Percentiles rank a stretch among this genome's conserved stretches.
Evolutionary conservation across 2,113 vertebrate species (phyloP).

Genomic region (Ptychochromis oligacanthus): DNA sequence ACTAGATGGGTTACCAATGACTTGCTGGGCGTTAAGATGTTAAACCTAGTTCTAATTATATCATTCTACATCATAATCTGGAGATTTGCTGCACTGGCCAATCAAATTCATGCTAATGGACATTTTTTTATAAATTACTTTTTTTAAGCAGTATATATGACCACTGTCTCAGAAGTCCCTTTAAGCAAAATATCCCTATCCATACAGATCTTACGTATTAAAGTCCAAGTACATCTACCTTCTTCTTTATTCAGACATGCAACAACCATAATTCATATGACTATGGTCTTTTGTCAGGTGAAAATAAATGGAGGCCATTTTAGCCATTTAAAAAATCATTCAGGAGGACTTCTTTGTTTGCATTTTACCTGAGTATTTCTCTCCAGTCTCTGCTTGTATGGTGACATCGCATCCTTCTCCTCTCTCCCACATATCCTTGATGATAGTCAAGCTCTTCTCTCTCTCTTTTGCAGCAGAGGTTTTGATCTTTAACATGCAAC

Average conservation of each 20-base stretch:
- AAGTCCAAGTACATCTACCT: neutral
- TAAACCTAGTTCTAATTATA: neutral
- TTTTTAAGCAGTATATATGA: neutral
- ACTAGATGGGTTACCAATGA: neutral
- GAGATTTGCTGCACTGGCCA: neutral
- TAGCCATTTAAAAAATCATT: neutral
- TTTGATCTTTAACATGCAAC: neutral
- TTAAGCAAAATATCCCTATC: neutral
- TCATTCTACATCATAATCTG: neutral
- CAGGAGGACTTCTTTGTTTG: neutral
- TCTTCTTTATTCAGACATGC: neutral
- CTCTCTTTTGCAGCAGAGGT: neutral
- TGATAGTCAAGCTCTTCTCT: conserved; percentile 11
- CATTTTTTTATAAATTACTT: neutral
- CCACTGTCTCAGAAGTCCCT: neutral
- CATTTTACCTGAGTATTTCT: conserved; percentile 11
- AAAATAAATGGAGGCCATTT: neutral
- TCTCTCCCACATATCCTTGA: conserved; percentile 30
- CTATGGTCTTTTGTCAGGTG: neutral
- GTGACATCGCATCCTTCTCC: conserved; percentile 21
- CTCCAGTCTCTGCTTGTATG: conserved; percentile 34
- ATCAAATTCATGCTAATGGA: neutral
- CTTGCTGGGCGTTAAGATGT: neutral
- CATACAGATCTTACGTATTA: neutral
- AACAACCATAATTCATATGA: neutral